A percentile compares a stretch with the other conserved stretches of the same genome.
Conservation (phyloP, 2,113 vertebrate genomes). For the Nettapus auritus region DNA sequence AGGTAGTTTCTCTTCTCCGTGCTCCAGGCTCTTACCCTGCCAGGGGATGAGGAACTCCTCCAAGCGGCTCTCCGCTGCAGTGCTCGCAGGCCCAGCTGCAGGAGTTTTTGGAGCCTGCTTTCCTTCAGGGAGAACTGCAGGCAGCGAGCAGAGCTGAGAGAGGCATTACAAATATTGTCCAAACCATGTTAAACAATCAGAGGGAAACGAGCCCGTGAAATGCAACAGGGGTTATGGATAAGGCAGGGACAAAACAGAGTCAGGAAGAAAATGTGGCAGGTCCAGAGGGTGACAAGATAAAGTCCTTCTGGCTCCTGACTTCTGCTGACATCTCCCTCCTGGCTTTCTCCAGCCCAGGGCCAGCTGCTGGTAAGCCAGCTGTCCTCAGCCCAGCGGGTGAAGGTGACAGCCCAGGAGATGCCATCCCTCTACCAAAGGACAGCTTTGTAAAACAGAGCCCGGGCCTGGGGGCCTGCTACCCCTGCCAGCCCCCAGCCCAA, state of each 20-base stretch:
- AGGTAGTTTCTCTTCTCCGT: background rate
- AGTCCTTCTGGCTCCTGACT: background rate
- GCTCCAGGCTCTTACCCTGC: background rate
- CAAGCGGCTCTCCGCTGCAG: fast-evolving
- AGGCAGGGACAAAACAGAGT: background rate
- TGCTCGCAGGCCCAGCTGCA: background rate
- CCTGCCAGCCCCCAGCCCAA: background rate
- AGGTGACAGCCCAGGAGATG: background rate
- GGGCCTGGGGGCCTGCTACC: fast-evolving
- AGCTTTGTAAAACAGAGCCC: background rate
- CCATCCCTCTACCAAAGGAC: background rate
- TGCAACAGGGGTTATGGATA: background rate
- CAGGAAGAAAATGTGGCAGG: background rate
- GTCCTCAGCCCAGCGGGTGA: background rate
- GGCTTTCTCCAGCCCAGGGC: background rate
- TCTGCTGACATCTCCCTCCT: background rate
- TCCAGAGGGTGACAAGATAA: background rate
- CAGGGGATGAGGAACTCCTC: background rate
- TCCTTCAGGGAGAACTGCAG: background rate
- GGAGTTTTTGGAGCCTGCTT: background rate
- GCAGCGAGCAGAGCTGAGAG: background rate
- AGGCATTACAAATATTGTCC: background rate
- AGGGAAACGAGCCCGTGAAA: background rate
- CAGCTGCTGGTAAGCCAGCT: background rate
- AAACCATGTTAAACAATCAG: background rate